Conservation (phyloP, 2,888 invertebrate genomes). For the Ophioninae sp. region DNA sequence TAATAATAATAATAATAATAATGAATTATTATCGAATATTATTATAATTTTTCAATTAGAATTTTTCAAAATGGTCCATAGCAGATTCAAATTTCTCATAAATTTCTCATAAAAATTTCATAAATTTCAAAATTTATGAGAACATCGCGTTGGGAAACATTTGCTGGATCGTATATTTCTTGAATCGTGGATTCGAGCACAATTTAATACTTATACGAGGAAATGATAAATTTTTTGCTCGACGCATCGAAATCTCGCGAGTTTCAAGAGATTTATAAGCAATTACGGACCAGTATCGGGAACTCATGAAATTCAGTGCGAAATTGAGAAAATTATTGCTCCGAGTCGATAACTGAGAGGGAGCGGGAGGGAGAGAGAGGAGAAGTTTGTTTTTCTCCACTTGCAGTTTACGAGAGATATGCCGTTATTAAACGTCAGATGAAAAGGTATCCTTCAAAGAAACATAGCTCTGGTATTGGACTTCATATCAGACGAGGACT, state of each 20-base stretch:
- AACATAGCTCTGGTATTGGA: constrained; percentile 45
- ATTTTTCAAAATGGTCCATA: neutral
- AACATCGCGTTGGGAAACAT: neutral
- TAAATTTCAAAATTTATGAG: neutral
- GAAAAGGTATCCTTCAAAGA: constrained; percentile 54
- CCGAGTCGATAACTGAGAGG: neutral
- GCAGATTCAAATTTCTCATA: too few relatives aligned
- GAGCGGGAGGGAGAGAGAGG: constrained; percentile 1
- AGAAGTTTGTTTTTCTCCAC: constrained; percentile 4
- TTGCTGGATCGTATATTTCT: neutral
- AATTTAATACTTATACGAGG: neutral
- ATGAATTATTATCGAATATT: neutral
- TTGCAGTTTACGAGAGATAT: constrained; percentile 30
- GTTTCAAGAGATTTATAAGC: constrained; percentile 31
- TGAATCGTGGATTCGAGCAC: neutral
- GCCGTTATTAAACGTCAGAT: constrained; percentile 14
- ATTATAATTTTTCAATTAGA: neutral
- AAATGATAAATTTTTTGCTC: constrained; percentile 3
- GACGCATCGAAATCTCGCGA: constrained; percentile 4
- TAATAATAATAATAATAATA: neutral
- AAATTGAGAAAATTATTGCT: constrained; percentile 33
- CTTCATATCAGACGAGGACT: constrained; percentile 30
- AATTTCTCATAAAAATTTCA: too few relatives aligned
- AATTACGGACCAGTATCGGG: constrained; percentile 4
- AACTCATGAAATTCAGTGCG: constrained; percentile 42